phyloP scores from a whole-genome alignment of 2,797 vertebrate genomes.

The Brotula barbata region DNA sequence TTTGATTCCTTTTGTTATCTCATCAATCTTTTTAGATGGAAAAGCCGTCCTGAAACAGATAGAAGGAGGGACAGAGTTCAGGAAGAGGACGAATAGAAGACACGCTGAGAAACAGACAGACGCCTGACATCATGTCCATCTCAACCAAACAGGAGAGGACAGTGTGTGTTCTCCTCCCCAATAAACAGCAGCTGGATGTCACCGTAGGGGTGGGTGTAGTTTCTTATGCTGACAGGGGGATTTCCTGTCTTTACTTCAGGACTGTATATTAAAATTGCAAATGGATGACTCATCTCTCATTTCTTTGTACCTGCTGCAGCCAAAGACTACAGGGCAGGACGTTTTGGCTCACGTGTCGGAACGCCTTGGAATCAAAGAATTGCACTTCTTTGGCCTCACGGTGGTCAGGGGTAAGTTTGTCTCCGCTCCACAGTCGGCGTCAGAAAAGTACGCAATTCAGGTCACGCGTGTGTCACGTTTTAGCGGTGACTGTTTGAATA shows the following conservation, averaged over 20 bases:
- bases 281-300: neutral
- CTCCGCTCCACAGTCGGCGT: neutral
- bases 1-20: conserved; percentile 13
- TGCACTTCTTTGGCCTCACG: conserved; percentile 90
- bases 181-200: conserved; percentile 84
- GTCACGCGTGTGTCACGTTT: neutral
- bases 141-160: conserved; percentile 76
- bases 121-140: conserved; percentile 68
- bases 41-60: conserved; percentile 41
- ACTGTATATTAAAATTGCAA: conserved; percentile 4
- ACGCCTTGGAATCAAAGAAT: conserved; percentile 82
- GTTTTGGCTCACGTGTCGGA: conserved; percentile 84
- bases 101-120: neutral
- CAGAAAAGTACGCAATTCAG: neutral
- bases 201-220: conserved; percentile 79
- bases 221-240: neutral
- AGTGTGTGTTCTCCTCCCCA: conserved; percentile 87
- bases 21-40: conserved; percentile 56
- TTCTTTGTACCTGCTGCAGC: conserved; percentile 66
- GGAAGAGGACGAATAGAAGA: conserved; percentile 14
- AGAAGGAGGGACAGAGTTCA: conserved; percentile 26
- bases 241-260: no score
- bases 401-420: conserved; percentile 87
- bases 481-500: neutral
- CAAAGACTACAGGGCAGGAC: conserved; percentile 87